These are phyloP conservation scores for Melanotaenia duboulayi DNA, from an alignment of 2,113 vertebrate genomes.

Conservation along the genomic window DNA sequence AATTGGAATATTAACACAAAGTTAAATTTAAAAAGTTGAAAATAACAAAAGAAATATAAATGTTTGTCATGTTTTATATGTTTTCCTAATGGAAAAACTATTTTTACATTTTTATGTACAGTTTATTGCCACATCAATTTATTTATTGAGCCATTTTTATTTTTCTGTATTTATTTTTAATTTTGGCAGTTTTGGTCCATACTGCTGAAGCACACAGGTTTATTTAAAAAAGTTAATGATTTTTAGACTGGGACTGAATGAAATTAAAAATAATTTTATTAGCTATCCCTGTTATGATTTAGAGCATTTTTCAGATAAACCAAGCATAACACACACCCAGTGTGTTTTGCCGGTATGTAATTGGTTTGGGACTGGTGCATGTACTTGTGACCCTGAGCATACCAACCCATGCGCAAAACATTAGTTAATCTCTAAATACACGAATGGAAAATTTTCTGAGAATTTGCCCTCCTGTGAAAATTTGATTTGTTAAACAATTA, in stretches of 20 bases:
- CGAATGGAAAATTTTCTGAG: neutral
- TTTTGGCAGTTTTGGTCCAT: too few species aligned
- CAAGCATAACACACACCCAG: neutral
- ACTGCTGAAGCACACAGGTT: slow-evolving; percentile 32
- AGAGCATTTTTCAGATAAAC: slow-evolving; percentile 11
- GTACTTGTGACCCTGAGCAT: slow-evolving; percentile 18
- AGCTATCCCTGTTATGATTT: slow-evolving; percentile 19
- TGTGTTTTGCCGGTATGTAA: slow-evolving; percentile 7
- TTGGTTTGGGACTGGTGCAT: slow-evolving; percentile 15
- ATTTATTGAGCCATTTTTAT: neutral
- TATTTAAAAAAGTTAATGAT: slow-evolving; percentile 13
- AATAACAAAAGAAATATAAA: too few species aligned
- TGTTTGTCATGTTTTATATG: too few species aligned
- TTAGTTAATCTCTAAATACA: slow-evolving; percentile 15
- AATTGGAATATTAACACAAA: too few species aligned
- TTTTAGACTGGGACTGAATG: slow-evolving; percentile 19
- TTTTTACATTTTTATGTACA: too few species aligned
- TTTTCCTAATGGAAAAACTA: too few species aligned
- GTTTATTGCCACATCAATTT: too few species aligned
- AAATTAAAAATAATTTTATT: slow-evolving; percentile 56
- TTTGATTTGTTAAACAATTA: neutral
- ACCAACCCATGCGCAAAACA: slow-evolving; percentile 23
- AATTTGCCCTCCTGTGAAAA: neutral
- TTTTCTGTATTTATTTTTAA: too few species aligned
- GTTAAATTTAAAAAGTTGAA: too few species aligned